Conservation (phyloP, 2,888 invertebrate species). For the Apeira syringaria region DNA sequence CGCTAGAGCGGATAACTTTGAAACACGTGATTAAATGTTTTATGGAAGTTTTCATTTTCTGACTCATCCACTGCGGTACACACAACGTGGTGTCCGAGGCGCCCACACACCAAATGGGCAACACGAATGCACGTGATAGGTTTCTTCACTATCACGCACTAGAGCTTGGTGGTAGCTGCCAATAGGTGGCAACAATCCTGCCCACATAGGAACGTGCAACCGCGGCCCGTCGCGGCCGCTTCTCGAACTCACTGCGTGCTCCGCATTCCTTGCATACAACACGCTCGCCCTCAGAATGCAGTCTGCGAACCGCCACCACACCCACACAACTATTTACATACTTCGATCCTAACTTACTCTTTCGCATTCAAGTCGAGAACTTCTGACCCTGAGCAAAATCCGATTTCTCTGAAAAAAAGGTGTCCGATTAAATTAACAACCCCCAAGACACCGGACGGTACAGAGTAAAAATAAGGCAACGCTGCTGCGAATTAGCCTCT, state of each 20-base stretch:
- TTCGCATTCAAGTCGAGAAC: slow-evolving; percentile 17
- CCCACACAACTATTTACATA: slow-evolving; percentile 71
- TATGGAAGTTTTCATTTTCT: slow-evolving; percentile 65
- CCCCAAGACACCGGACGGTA: slow-evolving; percentile 33
- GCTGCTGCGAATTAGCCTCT: slow-evolving; percentile 48
- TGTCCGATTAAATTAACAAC: slow-evolving; percentile 28
- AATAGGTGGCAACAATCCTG: slow-evolving; percentile 12
- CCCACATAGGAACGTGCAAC: slow-evolving; percentile 49
- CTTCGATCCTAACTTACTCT: slow-evolving; percentile 53
- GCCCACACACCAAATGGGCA: slow-evolving; percentile 61
- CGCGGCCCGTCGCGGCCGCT: slow-evolving; percentile 51
- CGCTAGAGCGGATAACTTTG: slow-evolving; percentile 48
- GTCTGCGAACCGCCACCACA: slow-evolving; percentile 61
- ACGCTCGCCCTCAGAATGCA: slow-evolving; percentile 74
- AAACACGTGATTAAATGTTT: slow-evolving; percentile 44
- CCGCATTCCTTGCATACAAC: slow-evolving; percentile 72
- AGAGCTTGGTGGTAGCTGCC: slow-evolving; percentile 4
- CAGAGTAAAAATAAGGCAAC: slow-evolving; percentile 47
- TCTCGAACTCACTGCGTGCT: slow-evolving; percentile 53
- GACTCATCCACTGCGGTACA: slow-evolving; percentile 77
- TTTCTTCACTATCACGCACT: neutral
- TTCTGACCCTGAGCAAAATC: slow-evolving; percentile 21
- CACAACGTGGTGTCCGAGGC: slow-evolving; percentile 69
- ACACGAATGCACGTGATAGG: slow-evolving; percentile 41
- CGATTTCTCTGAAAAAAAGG: slow-evolving; percentile 24